Percentiles rank a stretch among this genome's conserved stretches.
Evolutionary conservation across 1,140 invertebrate genomes (phyloP).

Genomic region (Leptinotarsa texana): DNA sequence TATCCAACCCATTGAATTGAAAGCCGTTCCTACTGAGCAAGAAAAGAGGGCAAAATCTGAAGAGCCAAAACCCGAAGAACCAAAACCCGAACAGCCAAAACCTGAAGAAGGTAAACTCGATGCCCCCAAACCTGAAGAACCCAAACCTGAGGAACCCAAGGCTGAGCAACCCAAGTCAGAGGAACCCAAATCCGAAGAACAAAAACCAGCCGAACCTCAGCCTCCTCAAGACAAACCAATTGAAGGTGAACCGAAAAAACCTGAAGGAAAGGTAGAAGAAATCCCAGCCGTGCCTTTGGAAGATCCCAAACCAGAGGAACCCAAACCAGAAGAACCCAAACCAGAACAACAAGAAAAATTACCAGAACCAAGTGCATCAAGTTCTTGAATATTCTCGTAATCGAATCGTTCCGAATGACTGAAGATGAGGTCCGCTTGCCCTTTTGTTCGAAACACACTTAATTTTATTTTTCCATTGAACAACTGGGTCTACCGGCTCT

Average conservation of each 20-base stretch:
- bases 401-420: conserved; percentile 33
- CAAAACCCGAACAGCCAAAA: conserved; percentile 19
- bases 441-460: conserved; percentile 47
- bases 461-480: conserved; percentile 43
- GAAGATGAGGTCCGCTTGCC: conserved; percentile 48
- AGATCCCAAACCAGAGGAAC: conserved; percentile 23
- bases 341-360: conserved; percentile 44
- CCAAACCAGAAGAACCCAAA: conserved; percentile 35
- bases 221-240: conserved; percentile 2
- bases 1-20: neutral
- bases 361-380: conserved; percentile 47
- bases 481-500: conserved; percentile 46
- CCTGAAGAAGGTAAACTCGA: conserved; percentile 7
- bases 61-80: conserved; percentile 9
- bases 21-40: conserved; percentile 15
- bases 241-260: conserved; percentile 29
- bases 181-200: conserved; percentile 33
- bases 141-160: conserved; percentile 1
- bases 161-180: conserved; percentile 25
- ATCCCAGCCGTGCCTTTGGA: conserved; percentile 27
- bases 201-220: conserved; percentile 9
- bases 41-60: neutral
- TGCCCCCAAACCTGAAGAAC: neutral
- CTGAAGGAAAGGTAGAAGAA: conserved; percentile 33
- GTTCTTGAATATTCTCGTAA: conserved; percentile 41